Evolutionary conservation across 2,113 vertebrate species (phyloP).

Genomic region (Sarotherodon lohbergeri): DNA sequence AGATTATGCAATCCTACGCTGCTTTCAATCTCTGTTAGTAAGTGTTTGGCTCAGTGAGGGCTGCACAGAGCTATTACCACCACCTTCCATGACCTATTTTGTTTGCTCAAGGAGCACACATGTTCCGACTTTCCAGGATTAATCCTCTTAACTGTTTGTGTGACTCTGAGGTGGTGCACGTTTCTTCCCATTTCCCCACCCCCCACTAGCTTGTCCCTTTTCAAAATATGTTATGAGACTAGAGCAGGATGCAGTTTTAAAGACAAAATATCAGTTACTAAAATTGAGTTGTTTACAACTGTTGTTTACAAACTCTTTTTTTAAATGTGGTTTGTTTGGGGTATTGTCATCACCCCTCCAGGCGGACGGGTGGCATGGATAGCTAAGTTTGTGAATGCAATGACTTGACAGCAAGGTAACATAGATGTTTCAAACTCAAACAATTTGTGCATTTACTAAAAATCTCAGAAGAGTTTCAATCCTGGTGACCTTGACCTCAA

Average conservation of each 20-base stretch:
- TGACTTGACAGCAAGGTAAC: neutral
- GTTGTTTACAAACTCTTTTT: neutral
- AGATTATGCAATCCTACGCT: neutral
- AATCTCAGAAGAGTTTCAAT: neutral
- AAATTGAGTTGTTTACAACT: neutral
- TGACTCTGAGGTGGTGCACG: conserved; percentile 1
- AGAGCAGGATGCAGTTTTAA: neutral
- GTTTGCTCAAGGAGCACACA: conserved; percentile 8
- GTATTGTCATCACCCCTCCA: neutral
- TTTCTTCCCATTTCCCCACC: neutral
- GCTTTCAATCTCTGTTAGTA: neutral
- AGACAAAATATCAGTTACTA: neutral
- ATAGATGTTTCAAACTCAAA: neutral
- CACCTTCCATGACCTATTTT: neutral
- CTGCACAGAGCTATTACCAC: neutral
- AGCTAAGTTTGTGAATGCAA: neutral
- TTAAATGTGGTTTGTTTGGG: neutral
- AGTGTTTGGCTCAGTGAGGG: neutral
- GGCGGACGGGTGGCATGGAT: neutral
- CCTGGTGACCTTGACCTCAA: neutral
- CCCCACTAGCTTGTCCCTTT: neutral
- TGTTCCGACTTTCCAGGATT: neutral
- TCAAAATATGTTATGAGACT: neutral
- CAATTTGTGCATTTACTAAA: neutral
- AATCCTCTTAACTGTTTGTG: conserved; percentile 60